Conservation (phyloP, 2,113 vertebrate genomes). For the Formicarius rufipectus region DNA sequence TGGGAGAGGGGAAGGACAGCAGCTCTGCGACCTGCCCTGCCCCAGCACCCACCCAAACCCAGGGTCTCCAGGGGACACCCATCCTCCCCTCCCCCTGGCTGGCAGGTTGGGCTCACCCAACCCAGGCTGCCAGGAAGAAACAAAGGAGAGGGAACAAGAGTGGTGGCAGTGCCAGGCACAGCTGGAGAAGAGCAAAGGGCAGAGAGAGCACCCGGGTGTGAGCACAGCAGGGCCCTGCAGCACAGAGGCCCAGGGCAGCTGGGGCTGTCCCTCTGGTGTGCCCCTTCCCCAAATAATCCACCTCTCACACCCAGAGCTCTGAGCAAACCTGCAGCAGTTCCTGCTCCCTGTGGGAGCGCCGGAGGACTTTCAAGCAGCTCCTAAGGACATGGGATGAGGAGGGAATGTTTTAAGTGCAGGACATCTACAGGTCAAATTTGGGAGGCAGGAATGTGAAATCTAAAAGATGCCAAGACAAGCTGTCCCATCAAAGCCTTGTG, state of each 20-base stretch:
- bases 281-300: background rate
- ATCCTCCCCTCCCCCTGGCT: background rate
- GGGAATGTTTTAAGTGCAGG: background rate
- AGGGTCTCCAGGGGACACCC: background rate
- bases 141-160: background rate
- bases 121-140: background rate
- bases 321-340: background rate
- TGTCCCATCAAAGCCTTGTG: background rate
- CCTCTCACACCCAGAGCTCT: background rate
- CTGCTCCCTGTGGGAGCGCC: background rate
- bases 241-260: background rate
- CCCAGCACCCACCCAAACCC: background rate
- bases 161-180: background rate
- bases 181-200: background rate
- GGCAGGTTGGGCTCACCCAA: background rate
- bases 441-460: background rate
- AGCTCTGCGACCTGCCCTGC: background rate
- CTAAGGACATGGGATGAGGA: background rate
- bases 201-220: background rate
- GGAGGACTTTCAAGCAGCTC: background rate
- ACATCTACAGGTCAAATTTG: background rate
- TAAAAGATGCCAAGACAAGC: background rate
- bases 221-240: background rate
- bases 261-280: background rate
- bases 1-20: conserved; percentile 34